These are phyloP conservation scores for Martes martes DNA, from an alignment of 2,113 vertebrate genomes.

Conservation along the genomic window DNA sequence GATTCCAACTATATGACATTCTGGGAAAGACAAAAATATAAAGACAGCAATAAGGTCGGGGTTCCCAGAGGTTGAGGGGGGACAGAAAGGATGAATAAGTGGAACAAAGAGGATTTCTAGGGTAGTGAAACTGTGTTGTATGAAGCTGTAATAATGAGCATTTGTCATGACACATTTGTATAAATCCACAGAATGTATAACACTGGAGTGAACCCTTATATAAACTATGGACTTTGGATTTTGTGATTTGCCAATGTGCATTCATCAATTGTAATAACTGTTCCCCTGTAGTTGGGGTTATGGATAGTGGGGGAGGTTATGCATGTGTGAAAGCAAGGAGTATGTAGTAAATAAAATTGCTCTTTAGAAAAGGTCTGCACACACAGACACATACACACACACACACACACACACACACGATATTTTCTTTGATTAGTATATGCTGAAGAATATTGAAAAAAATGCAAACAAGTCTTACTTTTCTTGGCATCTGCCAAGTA, in stretches of 20 bases:
- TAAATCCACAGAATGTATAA: background rate
- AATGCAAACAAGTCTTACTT: background rate
- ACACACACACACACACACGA: background rate
- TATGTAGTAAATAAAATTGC: background rate
- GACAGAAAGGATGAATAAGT: background rate
- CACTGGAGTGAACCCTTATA: background rate
- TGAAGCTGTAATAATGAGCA: background rate
- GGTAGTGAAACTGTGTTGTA: background rate
- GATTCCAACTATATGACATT: background rate
- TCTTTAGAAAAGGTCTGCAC: background rate
- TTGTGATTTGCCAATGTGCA: background rate
- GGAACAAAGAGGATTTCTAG: background rate
- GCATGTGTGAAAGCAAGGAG: background rate
- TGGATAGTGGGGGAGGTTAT: background rate
- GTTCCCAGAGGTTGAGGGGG: background rate
- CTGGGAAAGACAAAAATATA: background rate
- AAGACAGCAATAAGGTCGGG: background rate
- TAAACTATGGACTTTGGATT: background rate
- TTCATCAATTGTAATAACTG: background rate
- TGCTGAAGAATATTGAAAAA: background rate
- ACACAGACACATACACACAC: background rate
- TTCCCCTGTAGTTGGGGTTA: background rate
- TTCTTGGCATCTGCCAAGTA: background rate
- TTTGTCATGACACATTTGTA: background rate
- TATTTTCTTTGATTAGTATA: background rate